Evolutionary conservation across 2,888 invertebrate genomes (phyloP), one percentile per base, ranked within the genome.

Genomic region (Mongoloraphidia duomilia): DNA sequence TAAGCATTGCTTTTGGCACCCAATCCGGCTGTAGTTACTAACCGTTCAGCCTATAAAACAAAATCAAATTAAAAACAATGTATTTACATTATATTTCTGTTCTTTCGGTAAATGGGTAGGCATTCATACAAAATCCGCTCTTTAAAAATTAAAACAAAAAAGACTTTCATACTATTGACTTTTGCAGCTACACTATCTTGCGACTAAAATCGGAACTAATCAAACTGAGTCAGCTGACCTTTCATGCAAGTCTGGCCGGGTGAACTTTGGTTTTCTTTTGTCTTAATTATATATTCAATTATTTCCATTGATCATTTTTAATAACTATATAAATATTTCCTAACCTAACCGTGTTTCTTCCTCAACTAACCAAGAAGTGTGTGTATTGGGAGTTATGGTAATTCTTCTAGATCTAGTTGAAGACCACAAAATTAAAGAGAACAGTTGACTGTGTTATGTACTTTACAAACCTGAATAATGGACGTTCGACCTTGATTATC

Each of bases 401-500:
- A 26, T 26, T 26, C 26, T 26, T 26, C 5, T 26, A 26, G 43
- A 5, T 26, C 5, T 26, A 26, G 43, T n/a, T 42, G 14, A 44
- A 41, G 17, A 40, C 13, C 9, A 13, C 14, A 11, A 41, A 41
- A 35, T 10, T 41, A 47, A 42, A 49, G 38, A 47, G n/a, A 12
- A 49, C 26, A 41, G 13, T 17, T 17, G 17, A 17, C 17, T 3
- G 26, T 6, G 6, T 26, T n/a, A 10, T 37, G 14, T n/a, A 13
- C 2, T 9, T 39, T 46, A 49, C 70, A 69, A 52, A 87, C 89
- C 74, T 93, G 89, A 54, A 96, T 90, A 44, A 95, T 95, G 47
- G 87, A 88, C 26, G 91, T 89, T 59, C 92, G 74, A 11, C 93
- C 96, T 68, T 97, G 96, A 63, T 92, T 92, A 47, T 80, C 77